phyloP scores from a whole-genome alignment of 2,888 invertebrate species.

The Scaptomyza tumidula region DNA sequence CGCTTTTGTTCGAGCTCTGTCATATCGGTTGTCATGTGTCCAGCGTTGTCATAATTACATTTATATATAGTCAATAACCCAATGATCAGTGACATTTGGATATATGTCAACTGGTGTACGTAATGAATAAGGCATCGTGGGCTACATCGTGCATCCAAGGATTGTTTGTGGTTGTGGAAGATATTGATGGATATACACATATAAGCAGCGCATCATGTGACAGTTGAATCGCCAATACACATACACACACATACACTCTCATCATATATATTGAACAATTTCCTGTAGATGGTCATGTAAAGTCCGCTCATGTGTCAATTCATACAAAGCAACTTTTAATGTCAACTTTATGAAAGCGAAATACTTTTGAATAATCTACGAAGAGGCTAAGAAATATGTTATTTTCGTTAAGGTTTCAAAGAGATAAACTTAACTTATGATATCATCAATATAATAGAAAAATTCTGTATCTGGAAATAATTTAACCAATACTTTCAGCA shows the following conservation, averaged over 20 bases:
- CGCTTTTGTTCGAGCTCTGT: slow-evolving; percentile 23
- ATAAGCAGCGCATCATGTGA: slow-evolving; percentile 55
- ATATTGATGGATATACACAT: slow-evolving; percentile 74
- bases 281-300: slow-evolving; percentile 67
- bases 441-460: not conserved
- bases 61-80: slow-evolving; percentile 63
- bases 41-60: slow-evolving; percentile 73
- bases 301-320: slow-evolving; percentile 72
- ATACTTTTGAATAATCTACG: not conserved
- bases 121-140: slow-evolving; percentile 66
- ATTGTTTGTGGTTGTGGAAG: slow-evolving; percentile 30
- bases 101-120: slow-evolving; percentile 65
- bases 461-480: not conserved
- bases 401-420: not conserved
- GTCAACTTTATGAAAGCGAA: slow-evolving; percentile 24
- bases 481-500: not conserved
- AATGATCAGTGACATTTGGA: slow-evolving; percentile 57
- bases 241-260: slow-evolving; percentile 21
- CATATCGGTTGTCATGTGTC: slow-evolving; percentile 51
- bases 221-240: slow-evolving; percentile 64
- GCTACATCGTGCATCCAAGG: slow-evolving; percentile 36
- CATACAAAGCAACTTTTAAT: slow-evolving; percentile 40
- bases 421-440: not conserved
- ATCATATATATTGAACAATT: slow-evolving; percentile 73
- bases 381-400: not conserved